These are phyloP conservation scores for Coelinius sp. DNA, from an alignment of 2,888 invertebrate genomes.

Conservation along the genomic window DNA sequence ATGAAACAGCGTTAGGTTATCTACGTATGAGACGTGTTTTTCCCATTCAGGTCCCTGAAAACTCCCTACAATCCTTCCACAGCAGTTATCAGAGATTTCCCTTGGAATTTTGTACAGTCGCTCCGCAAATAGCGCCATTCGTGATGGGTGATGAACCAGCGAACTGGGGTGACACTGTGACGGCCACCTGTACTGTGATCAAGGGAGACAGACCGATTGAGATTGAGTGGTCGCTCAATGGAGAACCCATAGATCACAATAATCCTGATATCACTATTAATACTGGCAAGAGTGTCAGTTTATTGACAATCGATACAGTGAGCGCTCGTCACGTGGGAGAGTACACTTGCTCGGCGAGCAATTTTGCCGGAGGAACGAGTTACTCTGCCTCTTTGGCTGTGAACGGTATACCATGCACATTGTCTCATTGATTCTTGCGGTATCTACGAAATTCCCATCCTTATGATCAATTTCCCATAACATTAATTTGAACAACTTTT, in stretches of 20 bases:
- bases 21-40: constrained; percentile 40
- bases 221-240: constrained; percentile 83
- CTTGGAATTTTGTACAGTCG: constrained; percentile 73
- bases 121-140: constrained; percentile 82
- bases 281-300: constrained; percentile 71
- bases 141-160: constrained; percentile 79
- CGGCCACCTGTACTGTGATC: constrained; percentile 79
- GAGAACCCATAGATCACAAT: constrained; percentile 70
- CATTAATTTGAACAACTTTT: neutral
- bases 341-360: constrained; percentile 74
- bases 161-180: constrained; percentile 80
- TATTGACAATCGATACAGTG: constrained; percentile 74
- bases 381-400: constrained; percentile 72
- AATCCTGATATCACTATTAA: constrained; percentile 70
- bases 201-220: constrained; percentile 84
- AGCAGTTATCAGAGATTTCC: neutral
- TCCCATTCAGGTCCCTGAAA: neutral
- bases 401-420: constrained; percentile 68
- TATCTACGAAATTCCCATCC: constrained; percentile 39
- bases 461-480: neutral
- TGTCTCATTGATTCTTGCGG: constrained; percentile 22
- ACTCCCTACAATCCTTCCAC: neutral
- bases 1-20: constrained; percentile 18
- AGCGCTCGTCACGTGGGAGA: constrained; percentile 73
- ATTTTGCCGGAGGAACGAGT: constrained; percentile 71